Evolutionary conservation across 2,113 vertebrate species (phyloP).

Genomic region (Dipodomys spectabilis): DNA sequence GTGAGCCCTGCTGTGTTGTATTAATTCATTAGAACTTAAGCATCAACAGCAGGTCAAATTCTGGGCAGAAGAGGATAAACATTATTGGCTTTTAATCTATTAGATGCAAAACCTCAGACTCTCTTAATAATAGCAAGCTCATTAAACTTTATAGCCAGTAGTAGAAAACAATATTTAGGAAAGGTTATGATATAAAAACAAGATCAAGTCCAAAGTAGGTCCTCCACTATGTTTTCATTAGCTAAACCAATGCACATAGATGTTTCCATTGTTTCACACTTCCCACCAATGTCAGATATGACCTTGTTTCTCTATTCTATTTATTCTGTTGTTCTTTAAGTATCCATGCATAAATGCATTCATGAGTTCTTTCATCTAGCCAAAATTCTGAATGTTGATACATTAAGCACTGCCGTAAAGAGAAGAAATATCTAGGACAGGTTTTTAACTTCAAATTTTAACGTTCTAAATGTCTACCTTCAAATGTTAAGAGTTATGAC

Average conservation of each 20-base stretch:
- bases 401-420: background rate
- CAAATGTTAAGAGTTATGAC: too few relatives aligned
- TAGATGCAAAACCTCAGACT: background rate
- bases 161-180: background rate
- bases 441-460: too few relatives aligned
- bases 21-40: background rate
- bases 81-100: background rate
- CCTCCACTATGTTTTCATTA: background rate
- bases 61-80: background rate
- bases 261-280: background rate
- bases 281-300: background rate
- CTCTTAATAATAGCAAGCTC: background rate
- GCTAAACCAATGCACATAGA: background rate
- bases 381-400: background rate
- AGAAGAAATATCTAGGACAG: background rate
- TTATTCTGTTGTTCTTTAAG: background rate
- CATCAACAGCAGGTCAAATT: background rate
- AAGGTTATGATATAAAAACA: background rate
- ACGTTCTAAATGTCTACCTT: background rate
- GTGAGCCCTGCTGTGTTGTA: background rate
- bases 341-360: background rate
- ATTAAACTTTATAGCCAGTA: constrained; percentile 3
- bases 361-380: background rate
- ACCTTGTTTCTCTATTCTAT: background rate
- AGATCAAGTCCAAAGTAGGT: background rate